Evolutionary conservation across 2,888 invertebrate genomes (phyloP), one percentile per base, ranked within the genome.

Genomic region (Myopa tessellatipennis): DNA sequence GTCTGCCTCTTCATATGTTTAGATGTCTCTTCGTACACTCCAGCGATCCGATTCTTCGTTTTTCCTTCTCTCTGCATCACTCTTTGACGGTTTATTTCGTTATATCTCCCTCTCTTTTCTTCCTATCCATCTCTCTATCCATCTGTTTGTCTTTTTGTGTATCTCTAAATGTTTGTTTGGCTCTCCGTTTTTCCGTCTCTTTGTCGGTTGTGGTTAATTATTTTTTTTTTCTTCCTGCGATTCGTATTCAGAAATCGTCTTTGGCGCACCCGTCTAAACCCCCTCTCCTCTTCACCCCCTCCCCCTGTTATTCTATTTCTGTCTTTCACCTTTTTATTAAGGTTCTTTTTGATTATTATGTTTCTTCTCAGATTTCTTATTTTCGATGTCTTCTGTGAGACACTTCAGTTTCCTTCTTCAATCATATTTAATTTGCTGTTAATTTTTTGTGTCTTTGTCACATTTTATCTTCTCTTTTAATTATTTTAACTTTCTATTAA

Each of bases 311-410:
- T 76, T 79, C 74, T 26, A 74, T 74, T 76, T 79, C 74, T 76
- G 26, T 79, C 77, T 79, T 78, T 77, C 63, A 73, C 76, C 76
- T 76, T 79, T 78, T 76, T n/a, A 55, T 55, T 16, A n/a, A 55
- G 5, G 10, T 55, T 55, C 73, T 74, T 77, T 26, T 76, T 69
- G 18, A 26, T 26, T 26, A 26, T 26, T 26, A 26, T 26, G 26
- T 26, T 52, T 52, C 69, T 61, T 61, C 73, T 63, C 45, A 45
- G 61, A 61, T 63, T 73, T 61, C 45, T 38, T 60, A 14, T 60
- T 38, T 73, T 73, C 55, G 58, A 52, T 70, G 70, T 70, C 12
- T 26, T 52, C 34, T 74, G 36, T 67, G 38, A 50, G 18, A 34
- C n/a, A 55, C 52, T 65, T 67, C 50, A n/a, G 55, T 55, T 16